Base-by-base conservation (phyloP, 2,888 invertebrate genomes). In the Agrotis puta region DNA sequence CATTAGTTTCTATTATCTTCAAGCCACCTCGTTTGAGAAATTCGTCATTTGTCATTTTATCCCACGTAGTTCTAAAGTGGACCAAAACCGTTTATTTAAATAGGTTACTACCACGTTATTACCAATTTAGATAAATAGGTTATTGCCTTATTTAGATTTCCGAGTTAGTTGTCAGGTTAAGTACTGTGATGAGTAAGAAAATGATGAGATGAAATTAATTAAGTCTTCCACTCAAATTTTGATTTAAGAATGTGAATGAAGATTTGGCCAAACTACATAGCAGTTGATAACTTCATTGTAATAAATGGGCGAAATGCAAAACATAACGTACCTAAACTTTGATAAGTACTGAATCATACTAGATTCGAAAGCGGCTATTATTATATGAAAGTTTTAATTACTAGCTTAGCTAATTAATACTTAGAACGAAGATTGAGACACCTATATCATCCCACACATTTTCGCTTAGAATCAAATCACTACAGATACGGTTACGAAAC, bases 61-160 rank as follows among this genome's bases (percentile, higher is more conserved):
- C 51, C 77, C 72, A 77, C 78, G 72, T 72, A 65, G 9, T 59
- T 58, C 16, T 70, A 64, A 77, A 64, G 57, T 77, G 51, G 72
- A 76, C 39, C 3, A 51, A 59, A 59, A 16, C 20, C 27, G 48
- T 24, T 77, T 51, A 61, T 64, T 50, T 53, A 77, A 77, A 77
- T 75, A 63, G 77, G 45, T 63, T 69, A 57, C 63, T 47, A 56
- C 62, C 48, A 63, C 43, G 67, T 54, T 67, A 70, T 70, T 48
- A 43, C 54, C 70, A 68, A 68, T 77, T 75, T 22, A 70, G 33
- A 47, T 62, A 48, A 75, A 74, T 57, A 75, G 53, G 50, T 59
- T 77, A 50, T 70, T 64, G 13, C 71, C 64, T 64, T 54, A 47
- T 76, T 64, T 27, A 64, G 53, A 59, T 27, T 51, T 45, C 7